phyloP scores from a whole-genome alignment of 2,113 vertebrate genomes.

The Dipodomys merriami region DNA sequence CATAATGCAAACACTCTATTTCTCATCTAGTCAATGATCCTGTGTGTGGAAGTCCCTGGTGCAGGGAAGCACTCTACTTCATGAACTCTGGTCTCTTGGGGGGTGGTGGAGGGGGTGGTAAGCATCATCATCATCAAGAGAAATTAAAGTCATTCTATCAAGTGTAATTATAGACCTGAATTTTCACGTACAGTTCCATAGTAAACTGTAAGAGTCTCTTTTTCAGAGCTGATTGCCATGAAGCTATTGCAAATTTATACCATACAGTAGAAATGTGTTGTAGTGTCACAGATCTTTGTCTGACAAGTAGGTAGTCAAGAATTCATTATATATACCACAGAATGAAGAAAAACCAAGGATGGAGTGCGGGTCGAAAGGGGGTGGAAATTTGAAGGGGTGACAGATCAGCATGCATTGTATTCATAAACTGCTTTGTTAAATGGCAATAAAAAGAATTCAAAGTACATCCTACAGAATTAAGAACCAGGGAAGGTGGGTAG shows the following conservation, averaged over 20 bases:
- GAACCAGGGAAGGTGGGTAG: too few relatives aligned
- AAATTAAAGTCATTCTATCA: not conserved
- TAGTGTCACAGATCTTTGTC: too few relatives aligned
- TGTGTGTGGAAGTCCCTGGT: not conserved
- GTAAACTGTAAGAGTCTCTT: not conserved
- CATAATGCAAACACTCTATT: not conserved
- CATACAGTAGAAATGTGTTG: too few relatives aligned
- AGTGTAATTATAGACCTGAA: not conserved
- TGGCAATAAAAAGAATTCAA: too few relatives aligned
- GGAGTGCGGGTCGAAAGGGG: too few relatives aligned
- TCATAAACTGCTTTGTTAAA: too few relatives aligned
- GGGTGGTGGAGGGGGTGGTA: not conserved
- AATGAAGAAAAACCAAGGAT: too few relatives aligned
- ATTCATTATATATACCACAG: too few relatives aligned
- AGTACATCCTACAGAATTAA: too few relatives aligned
- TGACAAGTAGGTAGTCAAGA: too few relatives aligned
- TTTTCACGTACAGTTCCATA: not conserved
- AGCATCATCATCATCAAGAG: not conserved
- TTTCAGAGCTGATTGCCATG: not conserved
- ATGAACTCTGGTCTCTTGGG: not conserved
- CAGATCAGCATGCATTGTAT: too few relatives aligned
- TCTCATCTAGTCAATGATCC: not conserved
- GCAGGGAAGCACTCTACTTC: not conserved
- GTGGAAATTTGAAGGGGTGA: too few relatives aligned
- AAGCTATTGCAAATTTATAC: not conserved